Conservation (phyloP, 1,140 invertebrate species). For the Heterodera carotae region DNA sequence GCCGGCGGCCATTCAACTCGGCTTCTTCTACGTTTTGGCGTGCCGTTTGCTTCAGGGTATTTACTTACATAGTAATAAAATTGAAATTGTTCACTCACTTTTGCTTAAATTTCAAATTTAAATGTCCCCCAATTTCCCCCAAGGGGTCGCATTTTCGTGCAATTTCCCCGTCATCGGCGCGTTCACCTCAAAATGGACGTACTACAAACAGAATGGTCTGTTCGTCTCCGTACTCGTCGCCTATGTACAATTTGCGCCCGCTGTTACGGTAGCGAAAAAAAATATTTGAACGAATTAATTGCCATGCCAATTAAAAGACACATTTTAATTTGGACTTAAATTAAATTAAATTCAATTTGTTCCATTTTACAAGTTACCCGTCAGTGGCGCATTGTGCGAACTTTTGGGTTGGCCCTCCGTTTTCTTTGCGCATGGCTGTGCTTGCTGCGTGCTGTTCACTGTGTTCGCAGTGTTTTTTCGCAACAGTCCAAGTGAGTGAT, state of each 20-base stretch:
- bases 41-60: slow-evolving; percentile 50
- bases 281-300: too few relatives aligned
- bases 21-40: slow-evolving; percentile 53
- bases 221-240: slow-evolving; percentile 59
- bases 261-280: slow-evolving; percentile 52
- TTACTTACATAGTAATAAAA: too few relatives aligned
- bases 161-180: slow-evolving; percentile 63
- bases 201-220: slow-evolving; percentile 60
- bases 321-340: too few relatives aligned
- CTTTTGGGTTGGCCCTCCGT: slow-evolving; percentile 57
- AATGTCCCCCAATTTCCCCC: neutral
- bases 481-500: slow-evolving; percentile 55
- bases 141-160: slow-evolving; percentile 55
- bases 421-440: slow-evolving; percentile 59
- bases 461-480: slow-evolving; percentile 58
- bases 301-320: too few relatives aligned
- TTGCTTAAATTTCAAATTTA: neutral
- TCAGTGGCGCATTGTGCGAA: slow-evolving; percentile 54
- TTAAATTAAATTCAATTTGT: neutral
- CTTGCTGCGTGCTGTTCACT: slow-evolving; percentile 51
- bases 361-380: slow-evolving; percentile 45
- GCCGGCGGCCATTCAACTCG: slow-evolving; percentile 44
- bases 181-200: slow-evolving; percentile 63
- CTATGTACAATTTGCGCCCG: slow-evolving; percentile 54
- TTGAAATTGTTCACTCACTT: neutral